These are phyloP conservation scores for Laterallus jamaicensis DNA, from an alignment of 2,113 vertebrate genomes.

Conservation along the genomic window DNA sequence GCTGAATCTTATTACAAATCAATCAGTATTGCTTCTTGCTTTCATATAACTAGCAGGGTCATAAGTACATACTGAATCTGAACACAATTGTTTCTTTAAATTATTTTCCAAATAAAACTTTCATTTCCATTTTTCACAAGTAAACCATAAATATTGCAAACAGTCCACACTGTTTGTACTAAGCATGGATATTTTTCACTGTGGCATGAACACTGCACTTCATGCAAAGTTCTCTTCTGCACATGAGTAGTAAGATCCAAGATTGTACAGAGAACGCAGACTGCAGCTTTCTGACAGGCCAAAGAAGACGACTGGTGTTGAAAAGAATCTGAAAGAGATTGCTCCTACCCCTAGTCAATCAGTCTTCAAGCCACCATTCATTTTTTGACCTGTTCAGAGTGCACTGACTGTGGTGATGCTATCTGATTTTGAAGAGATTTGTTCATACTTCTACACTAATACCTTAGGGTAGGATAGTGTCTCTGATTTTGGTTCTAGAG, in stretches of 20 bases:
- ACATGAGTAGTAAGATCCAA: neutral
- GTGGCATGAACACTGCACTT: neutral
- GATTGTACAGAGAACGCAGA: neutral
- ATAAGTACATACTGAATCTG: neutral
- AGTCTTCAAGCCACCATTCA: neutral
- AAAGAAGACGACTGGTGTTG: accelerated
- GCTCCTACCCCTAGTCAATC: neutral
- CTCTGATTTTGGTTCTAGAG: neutral
- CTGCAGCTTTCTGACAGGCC: neutral
- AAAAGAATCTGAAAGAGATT: neutral
- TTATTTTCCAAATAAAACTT: neutral
- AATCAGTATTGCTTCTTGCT: neutral
- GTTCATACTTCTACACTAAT: neutral
- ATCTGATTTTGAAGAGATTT: neutral
- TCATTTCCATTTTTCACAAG: neutral
- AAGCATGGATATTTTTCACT: neutral
- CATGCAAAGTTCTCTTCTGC: neutral
- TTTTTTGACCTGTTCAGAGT: neutral
- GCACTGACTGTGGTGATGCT: neutral
- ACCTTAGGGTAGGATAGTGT: neutral
- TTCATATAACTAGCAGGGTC: neutral
- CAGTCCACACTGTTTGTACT: accelerated
- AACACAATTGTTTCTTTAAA: neutral
- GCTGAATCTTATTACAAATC: neutral
- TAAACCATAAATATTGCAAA: neutral